Conservation (phyloP, 2,888 invertebrate genomes). For the Belgica antarctica region DNA sequence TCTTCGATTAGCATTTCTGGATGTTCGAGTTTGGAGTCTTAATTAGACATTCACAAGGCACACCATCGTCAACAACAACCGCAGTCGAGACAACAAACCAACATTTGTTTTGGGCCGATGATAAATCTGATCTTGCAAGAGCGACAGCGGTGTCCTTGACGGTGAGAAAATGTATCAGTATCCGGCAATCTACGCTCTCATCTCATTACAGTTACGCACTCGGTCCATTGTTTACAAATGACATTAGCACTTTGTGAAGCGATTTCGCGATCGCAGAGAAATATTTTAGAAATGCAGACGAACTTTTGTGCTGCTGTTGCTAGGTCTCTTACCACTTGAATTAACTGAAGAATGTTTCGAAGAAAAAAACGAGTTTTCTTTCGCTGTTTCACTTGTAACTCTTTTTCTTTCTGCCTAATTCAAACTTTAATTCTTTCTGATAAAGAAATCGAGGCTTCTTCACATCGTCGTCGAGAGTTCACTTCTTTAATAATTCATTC, state of each 20-base stretch:
- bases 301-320: conserved; percentile 2
- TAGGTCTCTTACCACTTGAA: conserved; percentile 31
- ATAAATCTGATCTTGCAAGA: neutral
- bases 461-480: too few species aligned
- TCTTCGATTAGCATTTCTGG: conserved; percentile 15
- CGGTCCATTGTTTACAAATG: conserved; percentile 13
- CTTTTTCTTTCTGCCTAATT: conserved; percentile 12
- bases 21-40: neutral
- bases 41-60: conserved; percentile 12
- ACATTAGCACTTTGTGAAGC: too few species aligned
- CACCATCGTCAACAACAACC: neutral
- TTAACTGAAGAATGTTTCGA: conserved; percentile 38
- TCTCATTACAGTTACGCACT: neutral
- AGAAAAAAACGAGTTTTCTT: conserved; percentile 29
- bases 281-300: neutral
- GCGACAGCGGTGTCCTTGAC: conserved; percentile 7
- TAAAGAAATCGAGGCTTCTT: conserved; percentile 20
- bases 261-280: neutral
- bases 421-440: conserved; percentile 25
- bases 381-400: neutral
- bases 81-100: neutral
- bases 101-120: neutral
- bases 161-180: conserved; percentile 6
- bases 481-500: too few species aligned
- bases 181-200: neutral